phyloP scores from a whole-genome alignment of 2,888 invertebrate species.

The Thereva nobilitata region DNA sequence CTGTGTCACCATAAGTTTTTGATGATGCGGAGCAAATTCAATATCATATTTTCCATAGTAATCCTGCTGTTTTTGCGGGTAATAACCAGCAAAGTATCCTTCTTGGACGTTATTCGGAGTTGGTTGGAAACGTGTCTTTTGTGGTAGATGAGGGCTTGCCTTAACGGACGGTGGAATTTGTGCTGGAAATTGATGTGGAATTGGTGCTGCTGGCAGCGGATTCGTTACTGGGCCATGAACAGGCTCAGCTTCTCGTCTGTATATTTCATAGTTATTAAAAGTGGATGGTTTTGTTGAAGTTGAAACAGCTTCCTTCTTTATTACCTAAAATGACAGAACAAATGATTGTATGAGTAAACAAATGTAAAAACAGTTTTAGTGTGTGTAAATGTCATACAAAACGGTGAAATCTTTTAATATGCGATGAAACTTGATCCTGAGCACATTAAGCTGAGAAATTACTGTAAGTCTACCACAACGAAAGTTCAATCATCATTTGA shows the following conservation, averaged over 20 bases:
- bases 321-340: slow-evolving; percentile 46
- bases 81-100: slow-evolving; percentile 53
- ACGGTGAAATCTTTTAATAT: too few species aligned
- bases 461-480: too few species aligned
- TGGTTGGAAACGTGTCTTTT: slow-evolving; percentile 37
- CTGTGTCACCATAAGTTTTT: slow-evolving; percentile 44
- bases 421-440: too few species aligned
- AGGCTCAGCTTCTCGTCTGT: slow-evolving; percentile 42
- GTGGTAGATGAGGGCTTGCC: slow-evolving; percentile 19
- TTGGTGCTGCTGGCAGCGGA: slow-evolving; percentile 48
- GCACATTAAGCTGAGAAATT: too few species aligned
- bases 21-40: slow-evolving; percentile 49
- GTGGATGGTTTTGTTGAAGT: slow-evolving; percentile 56
- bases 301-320: slow-evolving; percentile 57
- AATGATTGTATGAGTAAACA: not conserved
- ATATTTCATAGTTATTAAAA: slow-evolving; percentile 52
- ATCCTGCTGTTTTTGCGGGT: slow-evolving; percentile 50
- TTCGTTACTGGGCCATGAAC: slow-evolving; percentile 25
- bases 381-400: not conserved
- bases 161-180: slow-evolving; percentile 29
- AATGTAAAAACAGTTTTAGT: not conserved
- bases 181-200: slow-evolving; percentile 33
- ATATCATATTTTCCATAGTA: slow-evolving; percentile 58
- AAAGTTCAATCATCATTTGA: too few species aligned
- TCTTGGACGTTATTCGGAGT: slow-evolving; percentile 46